Conservation (phyloP, 2,113 vertebrate genomes). For the Eclectus roratus region DNA sequence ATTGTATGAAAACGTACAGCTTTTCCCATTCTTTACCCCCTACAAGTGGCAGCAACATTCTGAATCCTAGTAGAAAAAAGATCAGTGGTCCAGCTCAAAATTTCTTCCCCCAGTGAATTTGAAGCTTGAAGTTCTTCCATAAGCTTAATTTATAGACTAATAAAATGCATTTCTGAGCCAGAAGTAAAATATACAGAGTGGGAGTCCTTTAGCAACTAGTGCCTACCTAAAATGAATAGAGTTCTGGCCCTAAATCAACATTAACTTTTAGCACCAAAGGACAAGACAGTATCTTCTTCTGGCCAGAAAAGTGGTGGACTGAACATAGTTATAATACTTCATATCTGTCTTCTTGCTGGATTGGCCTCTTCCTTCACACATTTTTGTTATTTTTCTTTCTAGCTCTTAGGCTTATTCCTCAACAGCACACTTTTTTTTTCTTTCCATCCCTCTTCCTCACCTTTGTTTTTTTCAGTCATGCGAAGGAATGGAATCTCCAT, state of each 20-base stretch:
- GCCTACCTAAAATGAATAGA: background rate
- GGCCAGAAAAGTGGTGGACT: background rate
- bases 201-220: background rate
- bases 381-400: background rate
- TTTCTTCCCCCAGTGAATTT: background rate
- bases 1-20: background rate
- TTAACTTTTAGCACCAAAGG: background rate
- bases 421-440: background rate
- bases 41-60: background rate
- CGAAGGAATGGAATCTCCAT: background rate
- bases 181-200: background rate
- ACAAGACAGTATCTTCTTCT: background rate
- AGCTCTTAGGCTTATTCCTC: background rate
- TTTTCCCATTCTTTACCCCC: background rate
- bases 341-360: background rate
- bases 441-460: background rate
- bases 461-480: background rate
- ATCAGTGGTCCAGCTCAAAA: background rate
- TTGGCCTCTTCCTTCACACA: background rate
- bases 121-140: background rate
- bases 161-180: background rate
- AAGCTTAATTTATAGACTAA: constrained; percentile 8
- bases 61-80: background rate
- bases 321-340: background rate
- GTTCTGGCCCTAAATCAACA: background rate